Evolutionary conservation across 2,888 invertebrate species (phyloP), one percentile per base, ranked within the genome.

Genomic region (Eupsilia transversa): DNA sequence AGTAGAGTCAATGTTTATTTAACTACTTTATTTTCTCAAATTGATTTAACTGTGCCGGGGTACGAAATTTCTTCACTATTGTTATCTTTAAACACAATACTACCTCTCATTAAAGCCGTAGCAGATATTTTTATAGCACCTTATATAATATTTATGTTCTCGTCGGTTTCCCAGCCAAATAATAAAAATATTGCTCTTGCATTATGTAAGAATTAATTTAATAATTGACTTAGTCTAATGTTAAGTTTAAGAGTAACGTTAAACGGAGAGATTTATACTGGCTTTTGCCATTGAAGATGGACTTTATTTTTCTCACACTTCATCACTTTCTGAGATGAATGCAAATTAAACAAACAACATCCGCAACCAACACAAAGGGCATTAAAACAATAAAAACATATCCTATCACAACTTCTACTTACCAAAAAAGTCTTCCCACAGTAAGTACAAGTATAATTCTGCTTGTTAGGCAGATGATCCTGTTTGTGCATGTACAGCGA

Each of bases 401-500:
- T 30, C 23, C 2, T 30, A 10, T 3, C 4, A 9, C 14, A 64
- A 20, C 0, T 46, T 1, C 2, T 33, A 89, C 95, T 93, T 80
- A 97, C 97, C 89, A 92, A 88, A 82, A 97, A 97, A 12, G 92
- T 92, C 83, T 97, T 97, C 41, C 93, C 93, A 82, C 97, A 97
- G 80, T 96, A 96, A 6, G 87, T 91, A 83, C 97, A 97, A 0
- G 94, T 94, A 86, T 88, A 96, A 56, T 85, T 92, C 85, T 95
- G 92, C 63, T 94, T 95, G 83, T 94, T 93, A 0, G 94, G 93
- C 81, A 91, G 89, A 78, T 97, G 96, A 35, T 96, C 96, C 72
- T 96, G 94, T 68, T 94, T 94, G 90, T 97, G 97, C 89, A 96
- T 95, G 88, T 97, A 97, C 30, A 97, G 91, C 0, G 97, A 97